Base-by-base conservation (phyloP, 2,888 invertebrate genomes). In the Stratiomys singularior region DNA sequence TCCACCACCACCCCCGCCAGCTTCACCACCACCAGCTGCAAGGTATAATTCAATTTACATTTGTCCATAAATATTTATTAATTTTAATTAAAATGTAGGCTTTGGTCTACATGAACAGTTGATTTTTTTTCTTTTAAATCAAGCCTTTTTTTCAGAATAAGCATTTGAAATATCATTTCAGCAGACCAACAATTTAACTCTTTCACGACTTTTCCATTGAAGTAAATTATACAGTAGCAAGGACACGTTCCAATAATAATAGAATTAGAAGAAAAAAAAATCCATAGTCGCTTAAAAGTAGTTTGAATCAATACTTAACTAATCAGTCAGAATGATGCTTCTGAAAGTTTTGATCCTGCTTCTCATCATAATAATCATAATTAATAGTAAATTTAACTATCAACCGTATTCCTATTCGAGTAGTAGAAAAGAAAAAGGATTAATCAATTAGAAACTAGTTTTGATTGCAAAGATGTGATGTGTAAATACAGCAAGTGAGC, bases 1-100 rank as follows among this genome's bases (percentile, higher is more conserved):
- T 80, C 84, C 83, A 78, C 84, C 83, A 74, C 84, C 85, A 47
- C 84, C 84, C 71, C 84, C 84, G 60, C 84, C 84, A 81, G 83
- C 84, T 79, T 82, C 85, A 76, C 80, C 85, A 80, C 86, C 86
- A 60, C 66, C 25, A 66, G 11, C 83, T 18, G 4, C 60, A 60
- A 86, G 86, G 86, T 86, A 86, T 23, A 23, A 11, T 52, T 37
- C 37, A 5, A n/a, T n/a, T n/a, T n/a, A n/a, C n/a, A n/a, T n/a
- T n/a, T n/a, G n/a, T n/a, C n/a, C 56, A 56, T n/a, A n/a, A n/a
- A n/a, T n/a, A n/a, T n/a, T n/a, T n/a, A n/a, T n/a, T n/a, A n/a
- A 64, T 18, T 66, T 64, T 28, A 44, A 44, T 28, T 64, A 7
- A 60, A 60, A 25, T n/a, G n/a, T n/a, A n/a, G n/a, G n/a, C n/a